These are phyloP conservation scores for Acronicta psi DNA, from an alignment of 2,888 invertebrate species.

Conservation along the genomic window DNA sequence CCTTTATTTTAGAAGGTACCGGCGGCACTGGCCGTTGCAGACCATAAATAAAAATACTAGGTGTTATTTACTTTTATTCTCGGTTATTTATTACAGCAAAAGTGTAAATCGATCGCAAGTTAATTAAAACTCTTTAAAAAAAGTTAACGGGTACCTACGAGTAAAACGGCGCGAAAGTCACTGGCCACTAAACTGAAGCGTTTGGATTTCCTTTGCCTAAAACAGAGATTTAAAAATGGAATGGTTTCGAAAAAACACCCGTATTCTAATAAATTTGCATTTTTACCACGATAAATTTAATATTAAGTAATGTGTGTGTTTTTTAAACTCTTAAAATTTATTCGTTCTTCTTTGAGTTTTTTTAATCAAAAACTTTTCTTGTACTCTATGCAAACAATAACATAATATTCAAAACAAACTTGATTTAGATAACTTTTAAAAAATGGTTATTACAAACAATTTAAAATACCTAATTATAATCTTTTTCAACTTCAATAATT, in stretches of 20 bases:
- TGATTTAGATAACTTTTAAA: too few species aligned
- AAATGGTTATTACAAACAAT: not conserved
- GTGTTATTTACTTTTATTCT: constrained; percentile 3
- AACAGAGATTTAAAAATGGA: constrained; percentile 7
- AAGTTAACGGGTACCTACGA: constrained; percentile 15
- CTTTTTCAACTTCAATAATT: too few species aligned
- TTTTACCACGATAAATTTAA: constrained; percentile 11
- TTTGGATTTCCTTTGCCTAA: constrained; percentile 22
- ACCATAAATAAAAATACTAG: not conserved
- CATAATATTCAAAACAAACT: too few species aligned
- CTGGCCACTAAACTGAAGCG: not conserved
- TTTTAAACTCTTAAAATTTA: not conserved
- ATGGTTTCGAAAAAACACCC: constrained; percentile 4
- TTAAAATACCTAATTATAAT: too few species aligned
- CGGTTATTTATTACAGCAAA: constrained; percentile 13
- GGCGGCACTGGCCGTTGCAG: not conserved
- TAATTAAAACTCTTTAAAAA: constrained; percentile 28
- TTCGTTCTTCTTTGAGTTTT: too few species aligned
- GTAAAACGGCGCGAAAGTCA: constrained; percentile 30
- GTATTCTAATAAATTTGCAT: constrained; percentile 16
- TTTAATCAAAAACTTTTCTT: too few species aligned
- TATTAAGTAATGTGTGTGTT: too few species aligned
- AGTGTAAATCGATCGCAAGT: constrained; percentile 4
- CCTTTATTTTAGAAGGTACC: too few species aligned
- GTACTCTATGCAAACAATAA: not conserved